Evolutionary conservation across 2,113 vertebrate species (phyloP).

Genomic region (Tragelaphus imberbis): DNA sequence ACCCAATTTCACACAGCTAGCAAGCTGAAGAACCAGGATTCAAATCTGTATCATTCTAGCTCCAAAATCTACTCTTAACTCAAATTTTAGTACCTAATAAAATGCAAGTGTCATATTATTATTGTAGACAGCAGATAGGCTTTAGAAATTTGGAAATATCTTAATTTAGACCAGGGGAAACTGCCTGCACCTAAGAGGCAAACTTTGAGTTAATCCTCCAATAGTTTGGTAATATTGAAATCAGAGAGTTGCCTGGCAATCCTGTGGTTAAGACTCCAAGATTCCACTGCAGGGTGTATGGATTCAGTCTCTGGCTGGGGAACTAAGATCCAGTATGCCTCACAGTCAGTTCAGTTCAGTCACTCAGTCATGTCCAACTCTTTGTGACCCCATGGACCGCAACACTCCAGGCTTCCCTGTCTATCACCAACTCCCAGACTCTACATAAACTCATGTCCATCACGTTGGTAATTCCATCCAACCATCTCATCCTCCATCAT

Average conservation of each 20-base stretch:
- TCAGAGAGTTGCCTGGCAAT: not conserved
- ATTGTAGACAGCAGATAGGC: not conserved
- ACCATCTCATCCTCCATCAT: not conserved
- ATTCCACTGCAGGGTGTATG: not conserved
- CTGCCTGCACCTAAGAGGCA: not conserved
- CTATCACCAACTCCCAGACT: not conserved
- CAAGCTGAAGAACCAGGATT: not conserved
- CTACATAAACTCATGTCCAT: not conserved
- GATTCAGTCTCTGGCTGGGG: not conserved
- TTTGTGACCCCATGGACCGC: rapidly evolving
- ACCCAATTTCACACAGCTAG: not conserved
- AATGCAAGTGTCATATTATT: not conserved
- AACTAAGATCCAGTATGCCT: not conserved
- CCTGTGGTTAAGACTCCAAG: not conserved
- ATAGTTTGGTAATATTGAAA: not conserved
- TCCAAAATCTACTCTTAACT: not conserved
- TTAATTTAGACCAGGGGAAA: not conserved
- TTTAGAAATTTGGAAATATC: not conserved
- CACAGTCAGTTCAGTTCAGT: not conserved
- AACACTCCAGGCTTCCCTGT: not conserved
- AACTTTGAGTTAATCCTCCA: not conserved
- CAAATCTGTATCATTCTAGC: not conserved
- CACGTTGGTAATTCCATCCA: rapidly evolving
- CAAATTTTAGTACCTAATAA: not conserved
- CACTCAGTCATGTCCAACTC: rapidly evolving